Conservation (phyloP, 2,797 vertebrate species). For the Natrix natrix region DNA sequence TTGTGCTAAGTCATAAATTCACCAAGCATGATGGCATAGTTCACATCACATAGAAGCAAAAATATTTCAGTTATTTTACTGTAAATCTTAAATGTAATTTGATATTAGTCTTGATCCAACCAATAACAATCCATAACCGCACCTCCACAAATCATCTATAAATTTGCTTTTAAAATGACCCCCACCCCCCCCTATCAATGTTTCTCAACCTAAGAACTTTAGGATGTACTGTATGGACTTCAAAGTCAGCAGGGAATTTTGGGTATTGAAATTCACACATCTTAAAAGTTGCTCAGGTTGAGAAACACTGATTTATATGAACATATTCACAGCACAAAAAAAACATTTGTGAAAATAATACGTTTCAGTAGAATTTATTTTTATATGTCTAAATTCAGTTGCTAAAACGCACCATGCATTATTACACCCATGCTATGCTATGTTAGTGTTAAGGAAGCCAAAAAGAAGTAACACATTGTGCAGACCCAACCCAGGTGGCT, state of each 20-base stretch:
- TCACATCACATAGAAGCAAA: not conserved
- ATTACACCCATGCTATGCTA: not conserved
- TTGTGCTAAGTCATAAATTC: not conserved
- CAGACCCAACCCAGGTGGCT: not conserved
- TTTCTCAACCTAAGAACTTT: not conserved
- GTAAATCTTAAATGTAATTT: not conserved
- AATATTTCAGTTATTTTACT: not conserved
- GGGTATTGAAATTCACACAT: not conserved
- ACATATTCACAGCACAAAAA: not conserved
- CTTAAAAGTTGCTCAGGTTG: not conserved
- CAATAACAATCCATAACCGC: not conserved
- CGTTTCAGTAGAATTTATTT: not conserved
- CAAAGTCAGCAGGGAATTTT: not conserved
- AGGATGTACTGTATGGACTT: not conserved
- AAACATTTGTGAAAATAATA: not conserved
- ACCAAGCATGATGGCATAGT: not conserved
- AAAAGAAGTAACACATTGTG: not conserved
- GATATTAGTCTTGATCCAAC: not conserved
- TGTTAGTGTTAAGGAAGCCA: not conserved
- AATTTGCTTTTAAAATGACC: not conserved
- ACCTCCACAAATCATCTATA: not conserved
- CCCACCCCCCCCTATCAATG: not conserved
- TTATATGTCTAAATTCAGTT: not conserved
- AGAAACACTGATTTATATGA: not conserved
- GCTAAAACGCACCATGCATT: not conserved